Evolutionary conservation across 2,113 vertebrate species (phyloP).

Genomic region (Solea senegalensis): DNA sequence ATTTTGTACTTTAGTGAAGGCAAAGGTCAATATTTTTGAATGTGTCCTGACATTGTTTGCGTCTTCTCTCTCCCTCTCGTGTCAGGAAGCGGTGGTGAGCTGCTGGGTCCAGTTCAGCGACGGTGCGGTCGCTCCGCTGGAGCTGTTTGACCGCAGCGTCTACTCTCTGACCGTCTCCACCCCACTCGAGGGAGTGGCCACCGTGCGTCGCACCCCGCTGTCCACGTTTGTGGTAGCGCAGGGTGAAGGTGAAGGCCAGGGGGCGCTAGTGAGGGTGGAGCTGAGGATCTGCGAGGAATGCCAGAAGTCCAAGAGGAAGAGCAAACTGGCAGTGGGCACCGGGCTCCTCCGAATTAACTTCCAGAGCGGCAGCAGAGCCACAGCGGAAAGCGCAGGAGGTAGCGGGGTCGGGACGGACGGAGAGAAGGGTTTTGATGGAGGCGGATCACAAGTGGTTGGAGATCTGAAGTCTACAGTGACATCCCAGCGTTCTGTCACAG

Average conservation of each 20-base stretch:
- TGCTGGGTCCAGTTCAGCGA: constrained; percentile 97
- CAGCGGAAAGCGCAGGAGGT: constrained; percentile 26
- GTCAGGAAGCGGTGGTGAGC: constrained; percentile 89
- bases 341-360: constrained; percentile 85
- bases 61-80: constrained; percentile 5
- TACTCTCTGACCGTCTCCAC: constrained; percentile 88
- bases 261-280: constrained; percentile 85
- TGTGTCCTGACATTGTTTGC: constrained; percentile 9
- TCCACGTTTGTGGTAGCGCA: constrained; percentile 81
- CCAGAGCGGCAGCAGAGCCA: constrained; percentile 61
- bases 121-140: constrained; percentile 86
- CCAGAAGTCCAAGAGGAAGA: constrained; percentile 94
- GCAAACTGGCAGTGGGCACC: constrained; percentile 83
- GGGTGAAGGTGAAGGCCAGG: constrained; percentile 85
- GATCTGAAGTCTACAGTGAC: constrained; percentile 56
- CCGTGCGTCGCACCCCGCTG: constrained; percentile 84
- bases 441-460: constrained; percentile 55
- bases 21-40: constrained; percentile 20
- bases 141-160: constrained; percentile 87
- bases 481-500: constrained; percentile 53
- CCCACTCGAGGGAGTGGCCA: constrained; percentile 87
- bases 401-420: constrained; percentile 25
- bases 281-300: constrained; percentile 91
- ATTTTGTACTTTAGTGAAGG: neutral
- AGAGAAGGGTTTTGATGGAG: constrained; percentile 29